A percentile compares a stretch with the other conserved stretches of the same genome.
Conservation (phyloP, 2,888 invertebrate genomes). For the Eueremaeus valkanovi region DNA sequence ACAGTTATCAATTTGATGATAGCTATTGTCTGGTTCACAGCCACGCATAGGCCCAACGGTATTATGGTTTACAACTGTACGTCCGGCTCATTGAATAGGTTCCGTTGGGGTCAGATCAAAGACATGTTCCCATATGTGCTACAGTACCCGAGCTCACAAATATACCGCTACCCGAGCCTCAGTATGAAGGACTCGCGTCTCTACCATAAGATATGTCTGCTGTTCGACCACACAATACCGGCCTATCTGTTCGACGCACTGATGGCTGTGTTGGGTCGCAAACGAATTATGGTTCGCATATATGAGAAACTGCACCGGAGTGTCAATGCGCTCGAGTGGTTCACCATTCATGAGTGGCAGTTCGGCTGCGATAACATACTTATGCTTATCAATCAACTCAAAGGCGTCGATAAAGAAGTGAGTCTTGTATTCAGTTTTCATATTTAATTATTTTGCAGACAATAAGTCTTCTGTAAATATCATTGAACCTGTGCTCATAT, state of each 20-base stretch:
- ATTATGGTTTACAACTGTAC: slow-evolving; percentile 86
- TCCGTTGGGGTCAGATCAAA: slow-evolving; percentile 74
- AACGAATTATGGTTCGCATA: slow-evolving; percentile 81
- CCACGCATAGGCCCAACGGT: slow-evolving; percentile 46
- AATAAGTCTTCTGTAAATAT: no score
- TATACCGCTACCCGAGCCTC: slow-evolving; percentile 68
- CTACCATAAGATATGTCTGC: slow-evolving; percentile 68
- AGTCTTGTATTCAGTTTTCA: no score
- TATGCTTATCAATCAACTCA: slow-evolving; percentile 59
- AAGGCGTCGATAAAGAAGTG: slow-evolving; percentile 56
- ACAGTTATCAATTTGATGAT: slow-evolving; percentile 51
- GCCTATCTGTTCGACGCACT: slow-evolving; percentile 75
- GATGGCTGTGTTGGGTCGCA: slow-evolving; percentile 67
- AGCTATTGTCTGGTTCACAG: slow-evolving; percentile 53
- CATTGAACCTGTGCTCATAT: no score
- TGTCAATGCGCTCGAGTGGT: slow-evolving; percentile 73
- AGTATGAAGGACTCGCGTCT: slow-evolving; percentile 56
- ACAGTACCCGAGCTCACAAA: slow-evolving; percentile 74
- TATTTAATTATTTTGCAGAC: no score
- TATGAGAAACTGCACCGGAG: slow-evolving; percentile 76
- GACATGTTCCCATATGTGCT: slow-evolving; percentile 69
- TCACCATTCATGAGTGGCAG: slow-evolving; percentile 77
- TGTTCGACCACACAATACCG: slow-evolving; percentile 75
- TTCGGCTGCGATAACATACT: slow-evolving; percentile 65
- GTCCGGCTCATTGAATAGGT: slow-evolving; percentile 77